Conservation (phyloP, 2,797 vertebrate species). For the Sebastiscus albofasciatus region DNA sequence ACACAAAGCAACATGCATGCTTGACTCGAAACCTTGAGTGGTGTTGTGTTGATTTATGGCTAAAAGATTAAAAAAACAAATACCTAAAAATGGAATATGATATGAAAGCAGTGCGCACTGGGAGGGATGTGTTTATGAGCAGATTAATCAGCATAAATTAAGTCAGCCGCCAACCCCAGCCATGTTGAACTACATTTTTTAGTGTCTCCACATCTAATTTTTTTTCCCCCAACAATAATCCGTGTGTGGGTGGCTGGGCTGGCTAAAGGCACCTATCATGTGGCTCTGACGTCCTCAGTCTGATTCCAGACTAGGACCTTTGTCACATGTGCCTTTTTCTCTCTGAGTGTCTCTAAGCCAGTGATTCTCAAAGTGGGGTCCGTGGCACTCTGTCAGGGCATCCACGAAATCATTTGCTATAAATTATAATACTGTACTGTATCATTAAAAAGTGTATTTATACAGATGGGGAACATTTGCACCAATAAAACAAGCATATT, state of each 20-base stretch:
- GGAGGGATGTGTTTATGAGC: slow-evolving; percentile 31
- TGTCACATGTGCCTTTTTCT: slow-evolving; percentile 44
- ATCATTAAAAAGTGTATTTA: too few relatives aligned
- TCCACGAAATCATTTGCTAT: too few relatives aligned
- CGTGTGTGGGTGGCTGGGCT: slow-evolving; percentile 63
- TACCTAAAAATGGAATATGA: neutral
- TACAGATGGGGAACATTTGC: too few relatives aligned
- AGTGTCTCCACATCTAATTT: slow-evolving; percentile 24
- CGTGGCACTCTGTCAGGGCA: too few relatives aligned
- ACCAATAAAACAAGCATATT: too few relatives aligned
- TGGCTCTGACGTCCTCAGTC: slow-evolving; percentile 50
- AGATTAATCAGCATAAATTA: slow-evolving; percentile 70
- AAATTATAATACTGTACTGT: too few relatives aligned
- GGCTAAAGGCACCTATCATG: slow-evolving; percentile 53
- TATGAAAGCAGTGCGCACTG: neutral
- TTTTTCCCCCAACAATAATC: slow-evolving; percentile 32
- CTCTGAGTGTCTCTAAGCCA: neutral
- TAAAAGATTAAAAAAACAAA: slow-evolving; percentile 9
- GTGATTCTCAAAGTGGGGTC: too few relatives aligned
- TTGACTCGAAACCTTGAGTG: slow-evolving; percentile 7
- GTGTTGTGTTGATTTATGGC: slow-evolving; percentile 1
- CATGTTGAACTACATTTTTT: slow-evolving; percentile 46
- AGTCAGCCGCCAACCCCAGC: slow-evolving; percentile 31
- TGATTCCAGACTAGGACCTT: slow-evolving; percentile 58
- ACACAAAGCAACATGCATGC: slow-evolving; percentile 51